Evolutionary conservation across 2,113 vertebrate species (phyloP), one percentile per base, ranked within the genome.

Genomic region (Epinephelus lanceolatus): DNA sequence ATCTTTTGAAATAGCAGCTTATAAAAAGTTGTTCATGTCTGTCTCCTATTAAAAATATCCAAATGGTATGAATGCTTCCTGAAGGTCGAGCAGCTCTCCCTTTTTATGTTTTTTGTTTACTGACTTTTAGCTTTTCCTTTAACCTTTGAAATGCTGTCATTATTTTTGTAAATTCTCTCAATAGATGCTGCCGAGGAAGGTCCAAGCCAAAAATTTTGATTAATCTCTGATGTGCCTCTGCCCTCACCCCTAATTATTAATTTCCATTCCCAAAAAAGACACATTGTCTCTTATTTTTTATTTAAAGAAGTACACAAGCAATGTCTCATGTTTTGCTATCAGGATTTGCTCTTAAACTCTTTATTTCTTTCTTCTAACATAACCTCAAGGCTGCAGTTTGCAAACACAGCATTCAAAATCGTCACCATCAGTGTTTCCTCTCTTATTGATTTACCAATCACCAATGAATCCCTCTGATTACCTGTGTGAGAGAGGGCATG

Each of bases 381-480:
- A 42, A 49, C 17, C 37, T 6, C 25, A 27, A 45, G 13, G 18
- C 14, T 27, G 55, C 8, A 12, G 4, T 76, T 37, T 18, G 17
- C 9, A 23, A 51, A 33, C 19, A 40, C 33, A 37, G 19, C 14
- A 0, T 47, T 60, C 18, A 42, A 30, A 69, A 27, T 33, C 15
- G 19, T 47, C 55, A 15, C 21, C 37, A n/a, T 74, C 57, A 42
- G 1, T 25, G 17, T 81, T 75, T 76, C 59, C 42, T 67, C 68
- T 76, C 0, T 0, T 57, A 62, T 66, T 80, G 69, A 75, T 78
- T 61, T 15, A 80, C 40, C 45, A 61, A 51, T 84, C 76, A 49
- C 30, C 51, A 42, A 25, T 72, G 14, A 69, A 63, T 68, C 42
- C 62, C 33, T 53, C 30, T 74, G 52, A 71, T 52, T 60, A 30